Base-by-base conservation (phyloP, 2,888 invertebrate species). In the Leistus spinibarbis region DNA sequence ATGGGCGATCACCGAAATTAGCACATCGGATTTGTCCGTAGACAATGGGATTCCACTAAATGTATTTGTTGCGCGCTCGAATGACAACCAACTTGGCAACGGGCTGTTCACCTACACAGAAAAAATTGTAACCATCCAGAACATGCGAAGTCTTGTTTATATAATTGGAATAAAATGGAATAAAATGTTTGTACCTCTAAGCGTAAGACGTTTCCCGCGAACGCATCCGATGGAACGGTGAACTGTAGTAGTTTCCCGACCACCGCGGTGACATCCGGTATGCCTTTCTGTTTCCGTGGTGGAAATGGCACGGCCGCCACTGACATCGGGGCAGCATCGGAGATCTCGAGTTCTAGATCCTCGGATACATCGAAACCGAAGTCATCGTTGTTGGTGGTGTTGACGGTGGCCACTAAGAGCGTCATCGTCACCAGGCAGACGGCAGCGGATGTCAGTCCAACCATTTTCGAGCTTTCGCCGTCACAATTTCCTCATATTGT, bases 171-270 rank as follows among this genome's bases (percentile, higher is more conserved):
- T n/a, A n/a, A 63, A 60, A 20, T 68, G 19, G 24, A 22, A 65
- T 69, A 75, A 71, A 76, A 76, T 40, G 69, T 73, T 79, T 83
- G 85, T 85, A 94, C 94, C 90, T 93, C 91, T 85, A 91, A 93
- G 81, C 88, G 88, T 81, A 90, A 86, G 65, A 92, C 88, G 79
- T 88, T 88, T 77, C 91, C 92, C 72, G 89, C 88, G 85, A 93
- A 92, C 20, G 92, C 91, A 84, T 92, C 91, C 79, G 88, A 89
- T 16, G 93, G 93, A 79, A 94, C 89, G 80, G 89, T 89, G 84
- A 92, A 89, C 78, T 90, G 90, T 85, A 95, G 93, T 76, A 92
- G 86, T 82, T 91, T 91, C 63, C 94, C 95, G 19, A 91, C 90
- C 77, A 89, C 88, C 79, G 92, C 92, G 79, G 90, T 88, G 77